phyloP scores from a whole-genome alignment of 2,113 vertebrate genomes.

The Ptilonorhynchus violaceus region DNA sequence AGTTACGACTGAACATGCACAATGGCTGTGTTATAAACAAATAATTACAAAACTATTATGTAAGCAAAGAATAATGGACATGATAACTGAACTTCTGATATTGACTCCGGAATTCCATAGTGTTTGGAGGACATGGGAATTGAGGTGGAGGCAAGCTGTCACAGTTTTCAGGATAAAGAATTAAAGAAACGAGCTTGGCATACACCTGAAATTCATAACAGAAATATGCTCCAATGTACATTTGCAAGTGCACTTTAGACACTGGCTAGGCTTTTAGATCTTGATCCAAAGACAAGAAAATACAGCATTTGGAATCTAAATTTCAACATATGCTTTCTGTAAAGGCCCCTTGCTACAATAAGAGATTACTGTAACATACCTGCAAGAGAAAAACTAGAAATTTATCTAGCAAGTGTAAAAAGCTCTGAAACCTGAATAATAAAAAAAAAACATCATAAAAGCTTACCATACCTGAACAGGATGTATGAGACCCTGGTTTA shows the following conservation, averaged over 20 bases:
- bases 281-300: neutral
- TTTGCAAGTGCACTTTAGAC: neutral
- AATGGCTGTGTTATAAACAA: neutral
- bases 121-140: neutral
- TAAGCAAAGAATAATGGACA: neutral
- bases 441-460: neutral
- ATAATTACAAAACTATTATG: neutral
- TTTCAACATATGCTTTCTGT: neutral
- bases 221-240: neutral
- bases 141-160: neutral
- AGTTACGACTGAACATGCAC: neutral
- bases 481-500: too few species aligned
- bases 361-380: neutral
- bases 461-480: too few species aligned
- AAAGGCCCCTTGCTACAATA: neutral
- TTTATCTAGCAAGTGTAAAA: neutral
- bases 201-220: neutral
- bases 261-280: neutral
- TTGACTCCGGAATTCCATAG: neutral
- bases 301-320: neutral
- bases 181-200: neutral
- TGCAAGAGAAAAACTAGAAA: neutral
- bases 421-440: neutral
- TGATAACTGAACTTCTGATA: neutral
- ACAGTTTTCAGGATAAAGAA: neutral